Base-by-base conservation (phyloP, 2,113 vertebrate genomes). In the Ranitomeya imitator region DNA sequence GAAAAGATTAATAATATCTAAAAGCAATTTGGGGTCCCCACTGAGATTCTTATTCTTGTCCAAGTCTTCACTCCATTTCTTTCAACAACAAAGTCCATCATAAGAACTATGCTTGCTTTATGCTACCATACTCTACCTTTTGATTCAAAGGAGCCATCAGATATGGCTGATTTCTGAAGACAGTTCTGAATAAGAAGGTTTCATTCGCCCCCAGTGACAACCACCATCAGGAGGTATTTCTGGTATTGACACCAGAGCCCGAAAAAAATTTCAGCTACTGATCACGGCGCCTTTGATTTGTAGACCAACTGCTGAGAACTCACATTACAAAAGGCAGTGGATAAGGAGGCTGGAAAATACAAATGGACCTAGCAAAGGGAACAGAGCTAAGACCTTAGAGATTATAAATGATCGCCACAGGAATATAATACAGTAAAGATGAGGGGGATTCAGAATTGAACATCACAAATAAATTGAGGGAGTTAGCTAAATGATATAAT, bases 61-160 rank as follows among this genome's bases (percentile, higher is more conserved):
- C 87, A 59, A 52, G 26, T 87, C 86, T n/a, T 83, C 51, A 52
- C 80, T 88, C 74, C 87, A 51, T 88, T 83, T 92, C 92, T 94
- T 95, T 94, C 91, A 94, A 95, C 94, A 94, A 94, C 94, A 95
- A 95, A 95, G 94, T 90, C 79, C 57, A 79, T 90, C 91, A 91
- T 91, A 90, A 94, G 93, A 92, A 94, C 92, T 93, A 92, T 92
- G 90, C 90, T 91, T 91, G 60, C 93, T 92, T 92, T 92, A 93
- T 92, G 94, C 94, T 95, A 93, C 94, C 93, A 95, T 94, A 92
- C 86, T 92, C 37, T 90, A 90, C 83, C 86, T 89, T 95, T 95
- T 95, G 95, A 95, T 95, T 90, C 92, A 93, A 93, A 94, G 94
- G 95, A 95, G 95, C 94, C 95, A 94, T 95, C 94, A 94, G 94